Evolutionary conservation across 2,113 vertebrate genomes (phyloP).

Genomic region (Acanthochromis polyacanthus): DNA sequence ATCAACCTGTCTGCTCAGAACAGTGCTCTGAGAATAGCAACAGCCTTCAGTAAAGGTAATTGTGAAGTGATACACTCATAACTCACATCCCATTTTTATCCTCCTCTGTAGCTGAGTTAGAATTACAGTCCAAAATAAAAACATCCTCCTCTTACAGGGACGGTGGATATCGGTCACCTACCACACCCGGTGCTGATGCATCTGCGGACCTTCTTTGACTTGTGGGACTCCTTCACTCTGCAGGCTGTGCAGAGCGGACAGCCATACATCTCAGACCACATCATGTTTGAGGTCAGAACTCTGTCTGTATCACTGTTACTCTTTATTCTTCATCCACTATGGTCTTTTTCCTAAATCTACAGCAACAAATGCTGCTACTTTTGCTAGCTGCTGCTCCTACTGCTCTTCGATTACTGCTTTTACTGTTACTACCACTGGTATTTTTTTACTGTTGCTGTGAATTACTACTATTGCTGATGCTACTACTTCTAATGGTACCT

Average conservation of each 20-base stretch:
- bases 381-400: too few relatives aligned
- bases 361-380: too few relatives aligned
- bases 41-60: constrained; percentile 94
- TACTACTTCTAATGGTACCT: too few relatives aligned
- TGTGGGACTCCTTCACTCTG: constrained; percentile 88
- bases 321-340: too few relatives aligned
- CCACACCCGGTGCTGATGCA: constrained; percentile 92
- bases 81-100: too few relatives aligned
- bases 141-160: constrained; percentile 80
- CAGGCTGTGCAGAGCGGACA: constrained; percentile 89
- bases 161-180: constrained; percentile 88
- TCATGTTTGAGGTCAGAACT: constrained; percentile 83
- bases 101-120: background rate
- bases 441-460: too few relatives aligned
- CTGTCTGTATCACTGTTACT: background rate
- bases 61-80: too few relatives aligned
- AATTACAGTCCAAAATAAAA: background rate
- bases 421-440: too few relatives aligned
- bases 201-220: constrained; percentile 93
- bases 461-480: too few relatives aligned
- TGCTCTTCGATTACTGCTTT: too few relatives aligned
- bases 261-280: constrained; percentile 87
- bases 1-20: constrained; percentile 82
- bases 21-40: constrained; percentile 89
- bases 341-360: too few relatives aligned